These are phyloP conservation scores for Globodera ellingtonae DNA, from an alignment of 1,140 invertebrate genomes.

Conservation along the genomic window DNA sequence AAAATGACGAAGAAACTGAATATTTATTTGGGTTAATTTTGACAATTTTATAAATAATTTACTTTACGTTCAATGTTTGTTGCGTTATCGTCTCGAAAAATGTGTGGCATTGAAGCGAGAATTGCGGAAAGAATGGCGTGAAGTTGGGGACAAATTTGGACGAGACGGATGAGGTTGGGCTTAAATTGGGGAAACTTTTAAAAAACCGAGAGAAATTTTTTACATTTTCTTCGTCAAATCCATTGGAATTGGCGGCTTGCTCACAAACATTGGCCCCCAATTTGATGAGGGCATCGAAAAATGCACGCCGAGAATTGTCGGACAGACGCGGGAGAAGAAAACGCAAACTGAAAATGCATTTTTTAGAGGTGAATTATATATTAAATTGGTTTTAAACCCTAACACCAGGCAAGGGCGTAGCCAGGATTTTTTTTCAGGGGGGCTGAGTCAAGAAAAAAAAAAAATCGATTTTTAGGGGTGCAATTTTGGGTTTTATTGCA, in stretches of 20 bases:
- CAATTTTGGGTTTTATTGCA: too few species aligned
- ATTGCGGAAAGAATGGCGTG: constrained; percentile 13
- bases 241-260: background rate
- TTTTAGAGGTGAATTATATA: too few species aligned
- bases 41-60: constrained; percentile 15
- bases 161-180: background rate
- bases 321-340: constrained; percentile 16
- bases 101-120: background rate
- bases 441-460: too few species aligned
- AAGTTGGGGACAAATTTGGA: constrained; percentile 10
- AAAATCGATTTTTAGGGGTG: too few species aligned
- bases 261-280: background rate
- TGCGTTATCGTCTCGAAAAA: constrained; percentile 9
- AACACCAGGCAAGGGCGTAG: too few species aligned
- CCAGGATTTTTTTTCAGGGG: too few species aligned
- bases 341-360: background rate
- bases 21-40: too few species aligned
- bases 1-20: background rate
- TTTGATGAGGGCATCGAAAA: background rate
- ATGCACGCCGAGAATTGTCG: background rate
- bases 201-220: background rate
- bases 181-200: background rate
- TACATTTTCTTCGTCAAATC: background rate
- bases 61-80: background rate
- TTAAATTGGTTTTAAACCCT: too few species aligned